Conservation (phyloP, 35 echinoderm and acorn worm genomes). For the Nesometra sesokonis region DNA sequence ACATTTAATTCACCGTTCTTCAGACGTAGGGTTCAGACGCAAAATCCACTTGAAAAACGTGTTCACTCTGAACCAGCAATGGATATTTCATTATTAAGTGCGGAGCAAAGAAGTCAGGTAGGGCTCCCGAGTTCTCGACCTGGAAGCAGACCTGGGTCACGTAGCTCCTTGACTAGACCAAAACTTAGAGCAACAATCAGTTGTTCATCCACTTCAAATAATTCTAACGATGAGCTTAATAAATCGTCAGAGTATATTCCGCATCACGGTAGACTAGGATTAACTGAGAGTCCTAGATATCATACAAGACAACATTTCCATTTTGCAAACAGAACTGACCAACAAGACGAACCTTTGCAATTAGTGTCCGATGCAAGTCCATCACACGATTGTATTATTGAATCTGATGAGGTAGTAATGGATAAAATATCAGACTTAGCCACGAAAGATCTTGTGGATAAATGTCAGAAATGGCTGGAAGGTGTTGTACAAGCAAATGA, state of each 20-base stretch:
- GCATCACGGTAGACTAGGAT: background rate
- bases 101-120: background rate
- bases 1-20: background rate
- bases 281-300: background rate
- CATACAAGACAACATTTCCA: background rate
- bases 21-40: background rate
- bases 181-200: background rate
- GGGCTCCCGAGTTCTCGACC: background rate
- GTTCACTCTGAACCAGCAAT: background rate
- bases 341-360: background rate
- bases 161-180: background rate
- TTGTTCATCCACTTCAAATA: background rate
- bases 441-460: background rate
- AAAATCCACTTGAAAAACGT: background rate
- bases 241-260: background rate
- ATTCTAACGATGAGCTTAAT: background rate
- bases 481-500: background rate
- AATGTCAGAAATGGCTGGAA: background rate
- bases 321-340: background rate
- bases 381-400: background rate
- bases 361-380: background rate
- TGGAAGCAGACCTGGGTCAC: background rate
- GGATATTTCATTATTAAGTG: background rate
- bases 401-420: background rate
- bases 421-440: background rate